Conservation (phyloP, 2,888 invertebrate species). For the Torymus tubicola region DNA sequence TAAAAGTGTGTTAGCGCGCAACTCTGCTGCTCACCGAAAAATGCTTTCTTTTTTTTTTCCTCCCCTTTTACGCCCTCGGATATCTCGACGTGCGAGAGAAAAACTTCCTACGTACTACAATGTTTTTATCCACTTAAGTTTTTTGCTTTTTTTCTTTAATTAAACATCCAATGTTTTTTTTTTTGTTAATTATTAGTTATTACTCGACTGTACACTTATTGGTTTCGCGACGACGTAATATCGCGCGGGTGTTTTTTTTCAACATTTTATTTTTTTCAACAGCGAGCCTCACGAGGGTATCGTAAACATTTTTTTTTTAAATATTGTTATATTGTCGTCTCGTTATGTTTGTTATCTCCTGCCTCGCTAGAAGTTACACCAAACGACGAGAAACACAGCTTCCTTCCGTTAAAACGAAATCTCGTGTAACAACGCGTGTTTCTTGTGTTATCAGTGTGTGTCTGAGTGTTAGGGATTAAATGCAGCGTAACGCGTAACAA, state of each 20-base stretch:
- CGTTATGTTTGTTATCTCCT: constrained; percentile 46
- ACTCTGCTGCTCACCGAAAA: not conserved
- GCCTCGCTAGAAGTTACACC: constrained; percentile 41
- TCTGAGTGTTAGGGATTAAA: no score
- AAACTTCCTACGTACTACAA: constrained; percentile 45
- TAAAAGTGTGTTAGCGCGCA: constrained; percentile 32
- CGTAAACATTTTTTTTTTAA: constrained; percentile 28
- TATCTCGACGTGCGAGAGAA: constrained; percentile 43
- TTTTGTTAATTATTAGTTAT: constrained; percentile 7
- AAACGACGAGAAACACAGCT: constrained; percentile 57
- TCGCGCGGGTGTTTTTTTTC: constrained; percentile 17
- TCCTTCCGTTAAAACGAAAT: constrained; percentile 49
- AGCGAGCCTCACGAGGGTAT: constrained; percentile 39
- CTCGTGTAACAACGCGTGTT: constrained; percentile 56
- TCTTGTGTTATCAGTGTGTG: no score
- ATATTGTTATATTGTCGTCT: constrained; percentile 53
- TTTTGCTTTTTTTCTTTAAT: constrained; percentile 14
- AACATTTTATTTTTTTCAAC: constrained; percentile 29
- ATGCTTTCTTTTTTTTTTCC: not conserved
- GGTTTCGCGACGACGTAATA: constrained; percentile 10
- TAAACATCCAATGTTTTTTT: constrained; percentile 45
- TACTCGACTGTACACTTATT: constrained; percentile 40
- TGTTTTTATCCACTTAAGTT: constrained; percentile 7
- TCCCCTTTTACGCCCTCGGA: constrained; percentile 25
- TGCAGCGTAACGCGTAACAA: constrained; percentile 43